Base-by-base conservation (phyloP, 1,140 invertebrate genomes). In the Contarinia nasturtii region DNA sequence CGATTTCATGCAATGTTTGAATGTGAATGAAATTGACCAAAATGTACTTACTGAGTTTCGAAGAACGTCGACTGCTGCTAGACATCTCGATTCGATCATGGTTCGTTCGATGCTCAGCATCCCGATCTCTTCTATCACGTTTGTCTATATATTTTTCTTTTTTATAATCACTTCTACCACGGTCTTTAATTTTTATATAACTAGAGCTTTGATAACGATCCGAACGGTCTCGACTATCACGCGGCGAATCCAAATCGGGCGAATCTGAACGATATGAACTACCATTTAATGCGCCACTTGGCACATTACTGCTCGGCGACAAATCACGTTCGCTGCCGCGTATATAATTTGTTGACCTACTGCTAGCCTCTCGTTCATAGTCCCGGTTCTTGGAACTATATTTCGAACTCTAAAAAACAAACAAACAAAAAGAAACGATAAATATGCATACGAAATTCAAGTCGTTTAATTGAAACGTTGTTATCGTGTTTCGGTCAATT, bases 121-220 rank as follows among this genome's bases (percentile, higher is more conserved):
- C 82, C 57, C 77, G 71, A 64, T 79, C 74, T 61, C 82, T 77
- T 37, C 75, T 68, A 66, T 73, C 79, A 60, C 83, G 74, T 67
- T 85, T 84, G 63, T 86, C 83, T 76, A 77, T 74, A 79, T 82
- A 81, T 75, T 86, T 86, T 71, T 85, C 83, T 67, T 82, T 82
- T 71, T 83, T 87, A 67, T 84, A 86, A 74, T 86, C 79, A 73
- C 76, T 86, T 78, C 85, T 85, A 77, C 88, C 84, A 76, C 86
- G 85, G 69, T 86, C 79, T 53, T 77, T 73, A 66, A 76, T 72
- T 70, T 81, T 80, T 57, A 84, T 65, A 71, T 83, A 81, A 67
- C 81, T 75, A 64, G 69, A 70, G 69, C 85, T 85, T 61, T 79
- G 76, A 51, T 58, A 61, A 10, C 60, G 57, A 34, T 60, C 58